Base-by-base conservation (phyloP, 2,888 invertebrate species). In the Bruchidius siliquastri region DNA sequence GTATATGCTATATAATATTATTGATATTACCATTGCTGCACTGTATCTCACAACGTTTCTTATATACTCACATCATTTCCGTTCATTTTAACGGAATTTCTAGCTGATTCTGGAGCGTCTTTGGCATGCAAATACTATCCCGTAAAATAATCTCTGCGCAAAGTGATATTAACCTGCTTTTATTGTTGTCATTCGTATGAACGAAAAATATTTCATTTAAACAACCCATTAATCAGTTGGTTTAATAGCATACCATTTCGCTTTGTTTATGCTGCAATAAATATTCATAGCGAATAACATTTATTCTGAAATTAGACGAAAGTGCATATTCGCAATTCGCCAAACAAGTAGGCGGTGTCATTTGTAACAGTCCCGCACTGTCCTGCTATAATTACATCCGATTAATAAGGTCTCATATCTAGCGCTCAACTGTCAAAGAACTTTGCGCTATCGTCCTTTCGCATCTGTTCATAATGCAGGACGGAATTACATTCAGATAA, bases 351-450 rank as follows among this genome's bases (percentile, higher is more conserved):
- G 49, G 49, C 49, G 49, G 8, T 13, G 49, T 1, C 18, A 49
- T 49, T 49, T 49, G 49, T 49, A 49, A 49, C 49, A 49, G 49
- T 49, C 49, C 49, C 49, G 49, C 49, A 49, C 10, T 49, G 49
- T 49, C 18, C 49, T 49, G 76, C 76, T 76, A 75, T 78, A 81
- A 80, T 77, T 73, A 76, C 78, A 79, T 77, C 75, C 76, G 76
- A 80, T 80, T 79, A 80, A 80, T 78, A 79, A 79, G 78, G 79
- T 79, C 81, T 80, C 80, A 80, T 81, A 80, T 80, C 79, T 80
- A 80, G 80, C 80, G 81, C 70, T 21, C 74, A 69, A 74, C 74
- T 72, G 77, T 77, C 76, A 74, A 78, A 77, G 77, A 76, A 78
- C 77, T 70, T 26, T 30, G 26, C 72, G 72, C 73, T 49, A 49